Percentiles rank a stretch among this genome's conserved stretches.
phyloP scores from a whole-genome alignment of 30 jellyfish, hydroid and myxozoan genomes.

The Turritopsis rubra region DNA sequence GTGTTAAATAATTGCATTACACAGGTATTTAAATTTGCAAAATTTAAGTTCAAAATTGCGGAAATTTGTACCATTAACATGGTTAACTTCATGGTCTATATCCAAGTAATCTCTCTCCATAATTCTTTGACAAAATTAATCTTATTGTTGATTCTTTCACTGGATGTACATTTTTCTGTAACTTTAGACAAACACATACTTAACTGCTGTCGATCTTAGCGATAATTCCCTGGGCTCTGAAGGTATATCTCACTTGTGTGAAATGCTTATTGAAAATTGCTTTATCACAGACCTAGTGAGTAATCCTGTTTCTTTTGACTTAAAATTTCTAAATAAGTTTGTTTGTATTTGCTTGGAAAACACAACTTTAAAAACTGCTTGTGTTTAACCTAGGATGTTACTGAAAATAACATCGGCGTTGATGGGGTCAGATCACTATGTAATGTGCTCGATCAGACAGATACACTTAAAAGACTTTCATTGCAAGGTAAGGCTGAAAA shows the following conservation, averaged over 20 bases:
- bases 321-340: too few relatives aligned
- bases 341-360: not conserved
- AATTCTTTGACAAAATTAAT: not conserved
- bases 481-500: conserved; percentile 55
- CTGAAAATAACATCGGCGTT: conserved; percentile 73
- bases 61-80: too few relatives aligned
- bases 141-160: not conserved
- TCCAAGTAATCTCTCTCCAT: not conserved
- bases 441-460: conserved; percentile 49
- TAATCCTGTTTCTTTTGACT: not conserved
- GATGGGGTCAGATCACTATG: conserved; percentile 52
- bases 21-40: too few relatives aligned
- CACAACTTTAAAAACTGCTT: too few relatives aligned
- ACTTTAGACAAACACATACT: conserved; percentile 71
- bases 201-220: conserved; percentile 52
- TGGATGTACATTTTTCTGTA: not conserved
- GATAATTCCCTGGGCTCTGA: conserved; percentile 83
- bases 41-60: too few relatives aligned
- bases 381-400: conserved; percentile 52
- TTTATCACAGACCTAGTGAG: conserved; percentile 78
- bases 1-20: too few relatives aligned
- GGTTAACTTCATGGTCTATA: too few relatives aligned
- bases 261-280: conserved; percentile 77
- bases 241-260: conserved; percentile 56
- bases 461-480: conserved; percentile 48